Conservation (phyloP, 2,888 invertebrate genomes). For the Aradus depressus region DNA sequence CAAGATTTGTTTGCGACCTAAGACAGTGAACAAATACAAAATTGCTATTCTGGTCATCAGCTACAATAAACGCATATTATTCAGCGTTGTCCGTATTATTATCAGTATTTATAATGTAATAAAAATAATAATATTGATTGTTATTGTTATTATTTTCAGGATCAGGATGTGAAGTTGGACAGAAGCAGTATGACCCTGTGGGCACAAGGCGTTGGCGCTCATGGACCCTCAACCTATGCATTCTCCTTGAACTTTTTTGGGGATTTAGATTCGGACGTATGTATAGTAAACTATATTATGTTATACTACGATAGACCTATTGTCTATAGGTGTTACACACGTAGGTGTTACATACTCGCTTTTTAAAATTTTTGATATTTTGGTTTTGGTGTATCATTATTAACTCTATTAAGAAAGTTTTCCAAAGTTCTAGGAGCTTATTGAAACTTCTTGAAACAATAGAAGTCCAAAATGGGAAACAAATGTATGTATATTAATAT, state of each 20-base stretch:
- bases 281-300: constrained; percentile 1
- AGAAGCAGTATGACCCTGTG: constrained; percentile 56
- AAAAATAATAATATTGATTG: constrained; percentile 22
- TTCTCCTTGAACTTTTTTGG: constrained; percentile 61
- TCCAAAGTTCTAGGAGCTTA: too few species aligned
- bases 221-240: constrained; percentile 64
- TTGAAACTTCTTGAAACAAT: too few species aligned
- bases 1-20: too few species aligned
- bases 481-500: too few species aligned
- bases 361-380: not conserved
- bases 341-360: not conserved
- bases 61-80: too few species aligned
- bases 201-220: constrained; percentile 65
- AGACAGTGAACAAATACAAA: too few species aligned
- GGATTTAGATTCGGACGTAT: constrained; percentile 40
- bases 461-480: too few species aligned
- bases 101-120: not conserved
- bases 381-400: too few species aligned
- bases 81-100: not conserved
- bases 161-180: constrained; percentile 53
- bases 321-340: not conserved
- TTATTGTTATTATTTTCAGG: constrained; percentile 38
- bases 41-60: too few species aligned
- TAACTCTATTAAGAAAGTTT: too few species aligned
- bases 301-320: not conserved